These are phyloP conservation scores for Disparrhopalites patrizii DNA, from an alignment of 2,888 invertebrate species.

Conservation along the genomic window DNA sequence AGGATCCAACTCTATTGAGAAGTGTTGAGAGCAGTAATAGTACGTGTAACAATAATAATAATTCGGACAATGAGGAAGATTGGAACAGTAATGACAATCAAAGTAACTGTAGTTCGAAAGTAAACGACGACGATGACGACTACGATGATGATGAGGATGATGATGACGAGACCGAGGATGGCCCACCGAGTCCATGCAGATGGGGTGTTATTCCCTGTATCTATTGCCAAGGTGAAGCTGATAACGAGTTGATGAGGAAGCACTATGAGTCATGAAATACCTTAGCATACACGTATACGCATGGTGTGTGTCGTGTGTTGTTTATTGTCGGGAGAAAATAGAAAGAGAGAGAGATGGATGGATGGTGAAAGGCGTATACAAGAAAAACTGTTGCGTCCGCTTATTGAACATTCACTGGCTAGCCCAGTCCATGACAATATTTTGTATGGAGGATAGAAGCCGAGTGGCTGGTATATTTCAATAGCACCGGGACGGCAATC, in stretches of 20 bases:
- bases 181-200: conserved; percentile 1
- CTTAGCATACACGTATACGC: no score
- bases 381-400: no score
- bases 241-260: conserved; percentile 1
- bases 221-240: conserved; percentile 31
- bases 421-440: no score
- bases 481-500: no score
- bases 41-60: no score
- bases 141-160: conserved; percentile 12
- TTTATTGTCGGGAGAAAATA: no score
- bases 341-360: no score
- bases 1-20: conserved; percentile 11
- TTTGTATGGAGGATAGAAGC: no score
- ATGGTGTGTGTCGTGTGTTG: no score
- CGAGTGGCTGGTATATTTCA: no score
- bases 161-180: conserved; percentile 13
- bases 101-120: conserved; percentile 1
- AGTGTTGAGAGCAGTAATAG: not conserved
- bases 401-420: no score
- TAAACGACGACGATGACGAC: conserved; percentile 5
- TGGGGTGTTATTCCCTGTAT: conserved; percentile 25
- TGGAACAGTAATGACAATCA: conserved; percentile 15
- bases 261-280: conserved; percentile 1
- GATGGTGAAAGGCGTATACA: no score
- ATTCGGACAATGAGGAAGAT: conserved; percentile 21